Conservation (phyloP, 2,797 vertebrate genomes). For the Xyrichtys novacula region DNA sequence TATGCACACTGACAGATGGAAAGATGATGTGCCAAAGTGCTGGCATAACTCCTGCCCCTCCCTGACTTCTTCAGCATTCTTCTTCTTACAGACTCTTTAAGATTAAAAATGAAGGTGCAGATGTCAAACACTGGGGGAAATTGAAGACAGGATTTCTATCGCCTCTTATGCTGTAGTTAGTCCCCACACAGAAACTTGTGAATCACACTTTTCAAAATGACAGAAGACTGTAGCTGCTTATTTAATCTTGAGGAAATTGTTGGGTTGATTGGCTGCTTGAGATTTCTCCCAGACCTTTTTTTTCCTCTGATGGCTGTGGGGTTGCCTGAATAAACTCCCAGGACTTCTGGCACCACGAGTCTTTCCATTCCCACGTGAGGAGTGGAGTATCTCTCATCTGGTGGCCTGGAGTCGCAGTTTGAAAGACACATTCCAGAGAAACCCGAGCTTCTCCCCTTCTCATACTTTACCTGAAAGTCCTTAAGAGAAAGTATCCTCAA, state of each 20-base stretch:
- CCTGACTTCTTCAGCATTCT: not conserved
- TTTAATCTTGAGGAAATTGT: conserved; percentile 24
- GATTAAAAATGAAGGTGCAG: conserved; percentile 26
- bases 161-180: not conserved
- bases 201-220: conserved; percentile 8
- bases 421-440: conserved; percentile 73
- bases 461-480: conserved; percentile 24
- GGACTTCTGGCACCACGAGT: conserved; percentile 39
- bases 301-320: conserved; percentile 10
- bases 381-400: conserved; percentile 74
- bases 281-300: conserved; percentile 28
- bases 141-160: not conserved
- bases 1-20: conserved; percentile 44
- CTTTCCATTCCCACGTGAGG: conserved; percentile 48
- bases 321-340: conserved; percentile 57
- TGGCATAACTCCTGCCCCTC: conserved; percentile 7
- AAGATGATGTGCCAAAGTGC: conserved; percentile 16
- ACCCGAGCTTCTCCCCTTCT: conserved; percentile 46
- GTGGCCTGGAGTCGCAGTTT: conserved; percentile 55
- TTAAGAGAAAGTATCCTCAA: conserved; percentile 29
- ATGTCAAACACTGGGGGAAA: conserved; percentile 16
- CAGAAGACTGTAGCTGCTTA: conserved; percentile 10
- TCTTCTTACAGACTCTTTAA: conserved; percentile 12
- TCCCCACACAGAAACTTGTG: not conserved
- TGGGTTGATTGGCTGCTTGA: conserved; percentile 12